phyloP scores from a whole-genome alignment of 2,113 vertebrate genomes.

The Mobula birostris region DNA sequence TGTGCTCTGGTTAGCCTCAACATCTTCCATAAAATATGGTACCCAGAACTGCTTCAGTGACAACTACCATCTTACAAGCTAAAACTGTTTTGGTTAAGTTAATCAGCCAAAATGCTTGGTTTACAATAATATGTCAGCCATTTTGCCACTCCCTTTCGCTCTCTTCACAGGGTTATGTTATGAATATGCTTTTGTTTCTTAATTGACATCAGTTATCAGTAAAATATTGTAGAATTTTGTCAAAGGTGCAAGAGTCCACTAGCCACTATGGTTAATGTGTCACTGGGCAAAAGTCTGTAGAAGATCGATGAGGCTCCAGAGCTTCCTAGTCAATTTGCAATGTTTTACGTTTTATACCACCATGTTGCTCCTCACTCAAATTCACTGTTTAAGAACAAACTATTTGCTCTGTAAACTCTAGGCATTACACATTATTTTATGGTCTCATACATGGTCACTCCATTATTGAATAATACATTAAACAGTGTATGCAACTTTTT shows the following conservation, averaged over 20 bases:
- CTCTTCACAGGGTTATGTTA: not conserved
- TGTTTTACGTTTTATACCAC: not conserved
- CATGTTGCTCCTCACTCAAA: not conserved
- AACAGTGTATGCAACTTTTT: not conserved
- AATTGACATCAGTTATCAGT: too few relatives aligned
- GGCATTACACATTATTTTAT: not conserved
- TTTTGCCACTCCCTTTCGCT: not conserved
- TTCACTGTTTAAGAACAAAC: not conserved
- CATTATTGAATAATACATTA: not conserved
- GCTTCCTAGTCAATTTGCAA: not conserved
- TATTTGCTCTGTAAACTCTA: not conserved
- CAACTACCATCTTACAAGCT: not conserved
- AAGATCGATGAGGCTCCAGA: not conserved
- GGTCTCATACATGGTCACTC: not conserved
- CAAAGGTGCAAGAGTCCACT: not conserved
- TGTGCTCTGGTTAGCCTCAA: not conserved
- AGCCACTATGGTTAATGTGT: too few relatives aligned
- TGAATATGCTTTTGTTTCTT: not conserved
- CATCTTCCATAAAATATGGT: not conserved
- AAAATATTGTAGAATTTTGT: not conserved
- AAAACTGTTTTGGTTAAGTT: not conserved
- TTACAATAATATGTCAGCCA: not conserved
- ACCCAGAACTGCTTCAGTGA: not conserved
- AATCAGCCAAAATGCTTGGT: not conserved
- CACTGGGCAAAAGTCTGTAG: not conserved